phyloP scores from a whole-genome alignment of 2,888 invertebrate genomes.

The Trissoscelio sp. region DNA sequence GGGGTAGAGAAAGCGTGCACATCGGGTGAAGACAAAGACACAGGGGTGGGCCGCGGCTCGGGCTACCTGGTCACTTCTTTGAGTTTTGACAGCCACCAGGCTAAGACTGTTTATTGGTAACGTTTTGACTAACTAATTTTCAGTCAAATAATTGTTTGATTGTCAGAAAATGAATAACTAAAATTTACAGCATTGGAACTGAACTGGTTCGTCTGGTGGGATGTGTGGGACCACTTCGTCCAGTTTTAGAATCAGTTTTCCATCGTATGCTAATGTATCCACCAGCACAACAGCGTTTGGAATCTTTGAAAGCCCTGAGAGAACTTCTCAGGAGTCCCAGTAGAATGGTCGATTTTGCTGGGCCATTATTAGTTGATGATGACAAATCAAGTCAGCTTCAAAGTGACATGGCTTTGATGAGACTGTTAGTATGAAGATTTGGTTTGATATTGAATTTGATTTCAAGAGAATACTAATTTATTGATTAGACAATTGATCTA shows the following conservation, averaged over 20 bases:
- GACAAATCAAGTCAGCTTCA: constrained; percentile 87
- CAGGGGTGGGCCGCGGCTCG: constrained; percentile 87
- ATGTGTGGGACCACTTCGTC: constrained; percentile 92
- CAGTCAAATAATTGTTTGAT: constrained; percentile 4
- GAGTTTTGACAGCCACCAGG: constrained; percentile 92
- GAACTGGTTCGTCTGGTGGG: constrained; percentile 95
- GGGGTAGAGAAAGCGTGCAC: constrained; percentile 92
- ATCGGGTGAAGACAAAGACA: constrained; percentile 85
- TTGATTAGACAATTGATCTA: too few species aligned
- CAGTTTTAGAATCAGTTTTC: constrained; percentile 96
- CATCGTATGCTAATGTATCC: constrained; percentile 96
- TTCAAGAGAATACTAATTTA: neutral
- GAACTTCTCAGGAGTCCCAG: constrained; percentile 92
- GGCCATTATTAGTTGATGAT: constrained; percentile 85
- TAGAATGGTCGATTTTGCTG: constrained; percentile 90
- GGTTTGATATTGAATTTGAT: neutral
- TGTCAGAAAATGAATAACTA: constrained; percentile 8
- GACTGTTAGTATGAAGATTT: constrained; percentile 86
- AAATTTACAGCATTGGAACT: constrained; percentile 90
- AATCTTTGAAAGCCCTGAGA: constrained; percentile 92
- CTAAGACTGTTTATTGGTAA: constrained; percentile 94
- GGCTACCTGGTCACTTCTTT: constrained; percentile 89
- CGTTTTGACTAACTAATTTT: neutral
- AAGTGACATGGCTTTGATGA: constrained; percentile 92
- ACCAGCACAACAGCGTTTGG: constrained; percentile 92